phyloP scores from a whole-genome alignment of 2,888 invertebrate genomes.

The Standfussiana lucernea region DNA sequence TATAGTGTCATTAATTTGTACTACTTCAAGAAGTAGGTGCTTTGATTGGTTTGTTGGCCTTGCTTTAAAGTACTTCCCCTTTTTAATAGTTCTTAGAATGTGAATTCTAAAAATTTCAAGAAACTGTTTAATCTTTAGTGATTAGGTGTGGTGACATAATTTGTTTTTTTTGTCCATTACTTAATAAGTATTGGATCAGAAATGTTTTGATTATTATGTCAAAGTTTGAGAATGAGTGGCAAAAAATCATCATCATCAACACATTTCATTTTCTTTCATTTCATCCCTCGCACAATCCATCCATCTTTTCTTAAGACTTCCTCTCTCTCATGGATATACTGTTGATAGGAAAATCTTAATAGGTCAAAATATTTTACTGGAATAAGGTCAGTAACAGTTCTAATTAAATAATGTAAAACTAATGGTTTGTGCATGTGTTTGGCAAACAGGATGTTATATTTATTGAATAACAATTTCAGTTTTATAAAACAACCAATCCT shows the following conservation, averaged over 20 bases:
- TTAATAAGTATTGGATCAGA: conserved; percentile 7
- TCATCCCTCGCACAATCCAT: neutral
- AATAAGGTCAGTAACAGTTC: neutral
- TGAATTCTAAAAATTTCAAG: conserved; percentile 10
- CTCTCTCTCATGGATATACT: neutral
- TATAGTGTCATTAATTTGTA: conserved; percentile 4
- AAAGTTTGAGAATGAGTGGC: neutral
- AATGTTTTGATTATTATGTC: conserved; percentile 8
- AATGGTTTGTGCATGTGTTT: neutral
- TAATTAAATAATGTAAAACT: neutral
- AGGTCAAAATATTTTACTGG: neutral
- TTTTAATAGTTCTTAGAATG: conserved; percentile 31
- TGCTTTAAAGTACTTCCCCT: conserved; percentile 40
- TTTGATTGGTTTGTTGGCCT: conserved; percentile 23
- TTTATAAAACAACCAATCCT: neutral
- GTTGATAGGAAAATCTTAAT: neutral
- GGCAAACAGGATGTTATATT: conserved; percentile 33
- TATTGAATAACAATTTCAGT: conserved; percentile 15
- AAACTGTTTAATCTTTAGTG: conserved; percentile 5
- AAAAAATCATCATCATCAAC: neutral
- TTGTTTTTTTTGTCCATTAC: conserved; percentile 14
- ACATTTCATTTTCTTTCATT: neutral
- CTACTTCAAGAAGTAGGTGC: neutral
- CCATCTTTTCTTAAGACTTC: neutral
- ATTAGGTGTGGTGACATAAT: neutral